Evolutionary conservation across 2,113 vertebrate genomes (phyloP), one percentile per base, ranked within the genome.

Genomic region (Tragelaphus buxtoni): DNA sequence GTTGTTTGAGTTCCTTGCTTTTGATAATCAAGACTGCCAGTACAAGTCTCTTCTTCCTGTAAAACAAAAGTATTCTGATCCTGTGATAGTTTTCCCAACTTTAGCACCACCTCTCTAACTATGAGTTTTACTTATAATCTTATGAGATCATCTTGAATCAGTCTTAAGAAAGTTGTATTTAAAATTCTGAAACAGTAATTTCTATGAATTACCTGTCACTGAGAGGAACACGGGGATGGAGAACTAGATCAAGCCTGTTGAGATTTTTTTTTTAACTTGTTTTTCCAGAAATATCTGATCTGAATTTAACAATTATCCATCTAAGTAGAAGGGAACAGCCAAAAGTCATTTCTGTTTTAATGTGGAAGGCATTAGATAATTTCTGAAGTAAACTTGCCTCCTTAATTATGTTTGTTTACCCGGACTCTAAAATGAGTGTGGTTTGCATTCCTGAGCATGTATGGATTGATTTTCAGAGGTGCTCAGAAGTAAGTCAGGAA

Each of bases 371-470:
- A 72, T 94, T 85, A 88, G 88, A 88, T 90, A 95, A 97, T 90
- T 88, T 90, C 82, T 92, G 60, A 92, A 90, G 90, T 45, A 77
- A 94, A 81, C 72, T 63, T 82, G 26, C 76, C 81, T 96, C 84
- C 76, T 81, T 96, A 56, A 92, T 95, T 81, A 65, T 92, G 51
- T 96, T 97, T 96, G 80, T 97, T 97, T 97, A 76, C 88, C 82
- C 20, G 76, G 76, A 84, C 60, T 85, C n/a, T 61, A 42, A 92
- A 61, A 47, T 53, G 81, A 92, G 39, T 69, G 90, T 96, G 90
- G 28, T 81, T 96, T 94, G 94, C 84, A 82, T 96, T 96, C 89
- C 84, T 74, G 26, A 42, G 42, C n/a, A 45, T 14, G 32, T 35
- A 77, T 26, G 76, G 74, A 74, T n/a, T 89, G 83, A 80, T 74